Conservation (phyloP, 2,888 invertebrate species). For the Sphaerophoria rueppellii region DNA sequence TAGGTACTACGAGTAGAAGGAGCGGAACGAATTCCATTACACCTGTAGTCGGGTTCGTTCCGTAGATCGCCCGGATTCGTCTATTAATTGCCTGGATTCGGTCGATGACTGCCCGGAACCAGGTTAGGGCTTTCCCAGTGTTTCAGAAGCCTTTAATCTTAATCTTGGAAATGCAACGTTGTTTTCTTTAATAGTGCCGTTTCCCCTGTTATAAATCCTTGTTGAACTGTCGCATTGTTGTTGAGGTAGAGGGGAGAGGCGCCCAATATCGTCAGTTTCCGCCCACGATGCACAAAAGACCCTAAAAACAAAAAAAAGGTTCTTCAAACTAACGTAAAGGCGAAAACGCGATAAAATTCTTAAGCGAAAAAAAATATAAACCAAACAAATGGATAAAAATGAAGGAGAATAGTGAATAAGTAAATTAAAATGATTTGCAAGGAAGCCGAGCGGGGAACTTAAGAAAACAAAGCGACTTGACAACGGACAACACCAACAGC, state of each 20-base stretch:
- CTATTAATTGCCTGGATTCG: too few relatives aligned
- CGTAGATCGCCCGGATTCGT: too few relatives aligned
- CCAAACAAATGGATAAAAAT: constrained; percentile 3
- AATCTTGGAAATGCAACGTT: too few relatives aligned
- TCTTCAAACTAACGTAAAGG: constrained; percentile 31
- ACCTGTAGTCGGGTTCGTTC: too few relatives aligned
- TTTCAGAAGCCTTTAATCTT: too few relatives aligned
- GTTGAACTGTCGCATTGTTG: constrained; percentile 46
- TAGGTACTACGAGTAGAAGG: too few relatives aligned
- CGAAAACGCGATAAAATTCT: constrained; percentile 26
- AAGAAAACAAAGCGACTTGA: constrained; percentile 28
- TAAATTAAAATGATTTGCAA: constrained; percentile 56
- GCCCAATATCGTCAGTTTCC: too few relatives aligned
- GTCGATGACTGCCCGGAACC: too few relatives aligned
- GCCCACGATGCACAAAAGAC: constrained; percentile 3
- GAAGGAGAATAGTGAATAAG: constrained; percentile 26
- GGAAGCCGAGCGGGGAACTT: constrained; percentile 39
- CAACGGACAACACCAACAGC: not conserved
- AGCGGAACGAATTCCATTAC: too few relatives aligned
- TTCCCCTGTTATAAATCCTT: constrained; percentile 18
- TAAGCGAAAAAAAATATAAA: constrained; percentile 16
- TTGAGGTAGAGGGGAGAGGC: constrained; percentile 6
- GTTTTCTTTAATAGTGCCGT: too few relatives aligned
- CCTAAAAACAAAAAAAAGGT: constrained; percentile 8
- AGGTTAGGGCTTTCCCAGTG: too few relatives aligned